Evolutionary conservation across 92 coral and sea anemone species (phyloP).

Genomic region (Diadumene lineata): DNA sequence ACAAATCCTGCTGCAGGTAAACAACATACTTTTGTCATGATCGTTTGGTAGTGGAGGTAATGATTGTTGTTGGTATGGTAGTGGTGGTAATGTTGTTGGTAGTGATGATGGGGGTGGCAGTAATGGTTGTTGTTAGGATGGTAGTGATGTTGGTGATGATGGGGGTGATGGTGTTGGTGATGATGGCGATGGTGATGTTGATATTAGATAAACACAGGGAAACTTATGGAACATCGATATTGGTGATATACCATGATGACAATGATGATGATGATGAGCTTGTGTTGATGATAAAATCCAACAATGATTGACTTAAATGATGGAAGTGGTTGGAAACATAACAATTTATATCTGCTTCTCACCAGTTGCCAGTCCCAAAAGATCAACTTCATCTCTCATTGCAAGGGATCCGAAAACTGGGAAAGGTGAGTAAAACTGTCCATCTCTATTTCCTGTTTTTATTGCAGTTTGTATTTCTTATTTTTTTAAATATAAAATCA

Average conservation of each 20-base stretch:
- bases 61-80: too few species aligned
- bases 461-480: background rate
- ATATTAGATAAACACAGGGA: background rate
- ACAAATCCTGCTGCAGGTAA: conserved; percentile 42
- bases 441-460: too few species aligned
- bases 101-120: background rate
- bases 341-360: too few species aligned
- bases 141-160: background rate
- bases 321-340: too few species aligned
- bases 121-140: background rate
- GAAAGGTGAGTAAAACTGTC: conserved; percentile 77
- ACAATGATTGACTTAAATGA: too few species aligned
- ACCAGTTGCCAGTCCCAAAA: conserved; percentile 68
- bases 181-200: background rate
- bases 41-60: background rate
- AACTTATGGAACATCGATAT: background rate
- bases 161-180: background rate
- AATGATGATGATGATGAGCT: background rate
- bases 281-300: too few species aligned
- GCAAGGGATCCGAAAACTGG: conserved; percentile 98
- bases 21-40: background rate
- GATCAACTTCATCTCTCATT: conserved; percentile 58
- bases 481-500: conserved; percentile 9
- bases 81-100: background rate
- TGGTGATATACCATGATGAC: background rate